Percentiles rank a stretch among this genome's conserved stretches.
Conservation (phyloP, 2,888 invertebrate genomes). For the Schrankia costaestrigalis region DNA sequence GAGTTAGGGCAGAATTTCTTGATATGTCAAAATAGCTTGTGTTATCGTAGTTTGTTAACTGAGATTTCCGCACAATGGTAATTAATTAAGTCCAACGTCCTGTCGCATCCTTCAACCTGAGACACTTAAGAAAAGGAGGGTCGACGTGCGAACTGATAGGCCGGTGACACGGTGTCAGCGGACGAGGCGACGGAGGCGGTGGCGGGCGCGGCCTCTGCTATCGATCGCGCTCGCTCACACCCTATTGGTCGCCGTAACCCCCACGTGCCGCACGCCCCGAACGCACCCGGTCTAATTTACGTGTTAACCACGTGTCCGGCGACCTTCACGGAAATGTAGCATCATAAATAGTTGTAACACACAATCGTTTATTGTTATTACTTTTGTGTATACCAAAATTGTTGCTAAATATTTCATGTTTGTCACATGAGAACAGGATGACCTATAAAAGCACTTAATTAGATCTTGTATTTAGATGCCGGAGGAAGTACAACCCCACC, state of each 20-base stretch:
- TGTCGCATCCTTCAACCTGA: no score
- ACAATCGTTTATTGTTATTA: conserved; percentile 19
- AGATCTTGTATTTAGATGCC: no score
- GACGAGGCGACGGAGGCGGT: conserved; percentile 43
- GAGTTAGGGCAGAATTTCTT: no score
- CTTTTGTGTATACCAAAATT: conserved; percentile 9
- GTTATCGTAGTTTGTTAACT: no score
- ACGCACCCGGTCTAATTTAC: conserved; percentile 46
- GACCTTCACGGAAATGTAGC: conserved; percentile 50
- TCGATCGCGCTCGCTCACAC: conserved; percentile 44
- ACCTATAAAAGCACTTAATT: no score
- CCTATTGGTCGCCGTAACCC: conserved; percentile 36
- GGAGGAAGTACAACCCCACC: no score
- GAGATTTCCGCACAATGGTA: no score
- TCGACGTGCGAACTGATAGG: conserved; percentile 29
- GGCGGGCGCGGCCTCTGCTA: conserved; percentile 39
- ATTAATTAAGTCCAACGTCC: no score
- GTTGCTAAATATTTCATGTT: conserved; percentile 20
- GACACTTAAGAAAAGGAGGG: conserved; percentile 13
- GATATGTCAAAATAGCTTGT: no score
- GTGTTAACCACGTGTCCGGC: conserved; percentile 53
- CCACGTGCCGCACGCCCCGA: conserved; percentile 35
- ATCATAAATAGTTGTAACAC: conserved; percentile 33
- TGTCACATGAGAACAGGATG: no score
- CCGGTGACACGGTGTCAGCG: conserved; percentile 29